Evolutionary conservation across 1,140 invertebrate genomes (phyloP).

Genomic region (Drosophila virilis): DNA sequence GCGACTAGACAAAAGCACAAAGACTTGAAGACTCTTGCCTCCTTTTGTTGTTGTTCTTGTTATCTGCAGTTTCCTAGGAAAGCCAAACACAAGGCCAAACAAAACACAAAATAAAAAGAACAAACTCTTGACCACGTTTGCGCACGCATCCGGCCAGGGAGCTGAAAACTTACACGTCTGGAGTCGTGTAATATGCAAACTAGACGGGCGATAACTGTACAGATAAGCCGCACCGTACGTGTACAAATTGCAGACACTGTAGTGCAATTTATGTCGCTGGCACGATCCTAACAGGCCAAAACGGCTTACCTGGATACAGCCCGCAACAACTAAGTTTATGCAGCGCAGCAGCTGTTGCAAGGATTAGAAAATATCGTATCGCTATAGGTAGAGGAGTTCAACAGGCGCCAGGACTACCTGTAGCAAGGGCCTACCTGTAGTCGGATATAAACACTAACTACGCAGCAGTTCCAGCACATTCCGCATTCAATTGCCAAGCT

Average conservation of each 20-base stretch:
- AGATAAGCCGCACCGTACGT: slow-evolving; percentile 62
- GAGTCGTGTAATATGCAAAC: slow-evolving; percentile 78
- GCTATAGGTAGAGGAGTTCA: neutral
- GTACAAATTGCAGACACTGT: slow-evolving; percentile 72
- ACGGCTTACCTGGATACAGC: slow-evolving; percentile 17
- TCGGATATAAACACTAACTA: slow-evolving; percentile 23
- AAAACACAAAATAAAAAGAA: slow-evolving; percentile 15
- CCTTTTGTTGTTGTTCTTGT: slow-evolving; percentile 15
- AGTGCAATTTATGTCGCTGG: slow-evolving; percentile 62
- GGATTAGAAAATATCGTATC: slow-evolving; percentile 13
- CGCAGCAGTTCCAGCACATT: slow-evolving; percentile 16
- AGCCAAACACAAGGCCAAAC: slow-evolving; percentile 39
- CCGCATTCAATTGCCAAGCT: slow-evolving; percentile 1
- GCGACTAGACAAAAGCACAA: slow-evolving; percentile 34
- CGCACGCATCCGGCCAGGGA: slow-evolving; percentile 68
- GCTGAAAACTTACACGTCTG: slow-evolving; percentile 66
- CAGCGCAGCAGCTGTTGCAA: slow-evolving; percentile 9
- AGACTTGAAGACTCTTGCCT: slow-evolving; percentile 11
- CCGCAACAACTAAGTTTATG: neutral
- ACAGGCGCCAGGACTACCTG: slow-evolving; percentile 13
- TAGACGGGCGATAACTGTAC: slow-evolving; percentile 78
- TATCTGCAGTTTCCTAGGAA: slow-evolving; percentile 68
- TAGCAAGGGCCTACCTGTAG: slow-evolving; percentile 27
- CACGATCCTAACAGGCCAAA: slow-evolving; percentile 50
- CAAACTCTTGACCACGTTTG: slow-evolving; percentile 68